Evolutionary conservation across 2,113 vertebrate genomes (phyloP).

Genomic region (Corythoichthys haematopterus): DNA sequence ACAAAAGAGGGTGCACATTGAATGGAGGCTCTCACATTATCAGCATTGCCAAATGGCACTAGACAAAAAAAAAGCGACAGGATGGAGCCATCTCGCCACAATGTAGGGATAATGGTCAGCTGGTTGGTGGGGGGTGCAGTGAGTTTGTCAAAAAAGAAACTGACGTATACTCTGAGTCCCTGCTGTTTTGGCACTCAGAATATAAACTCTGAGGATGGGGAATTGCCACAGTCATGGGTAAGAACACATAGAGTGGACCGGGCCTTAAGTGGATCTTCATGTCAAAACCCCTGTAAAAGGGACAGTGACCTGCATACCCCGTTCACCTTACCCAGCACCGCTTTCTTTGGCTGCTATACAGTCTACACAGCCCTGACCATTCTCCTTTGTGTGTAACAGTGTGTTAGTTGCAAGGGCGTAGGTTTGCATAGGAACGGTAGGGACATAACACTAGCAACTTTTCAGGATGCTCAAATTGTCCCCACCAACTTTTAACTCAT

Average conservation of each 20-base stretch:
- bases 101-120: constrained; percentile 58
- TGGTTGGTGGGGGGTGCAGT: constrained; percentile 27
- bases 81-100: constrained; percentile 57
- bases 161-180: constrained; percentile 52
- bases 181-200: constrained; percentile 56
- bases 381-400: constrained; percentile 58
- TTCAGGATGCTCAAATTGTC: too few species aligned
- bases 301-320: constrained; percentile 21
- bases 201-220: constrained; percentile 41
- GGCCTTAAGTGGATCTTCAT: constrained; percentile 65
- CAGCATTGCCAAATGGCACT: constrained; percentile 59
- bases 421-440: too few species aligned
- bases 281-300: constrained; percentile 49
- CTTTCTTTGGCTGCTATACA: constrained; percentile 16
- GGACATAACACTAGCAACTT: too few species aligned
- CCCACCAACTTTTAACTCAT: too few species aligned
- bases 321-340: constrained; percentile 14
- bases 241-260: constrained; percentile 32
- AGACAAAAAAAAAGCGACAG: constrained; percentile 53
- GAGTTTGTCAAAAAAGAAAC: constrained; percentile 29
- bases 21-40: constrained; percentile 53
- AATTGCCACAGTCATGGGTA: constrained; percentile 38
- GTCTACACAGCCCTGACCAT: constrained; percentile 54
- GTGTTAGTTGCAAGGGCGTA: too few species aligned
- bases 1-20: constrained; percentile 30